Conservation (phyloP, 2,113 vertebrate species). For the Salvelinus alpinus region DNA sequence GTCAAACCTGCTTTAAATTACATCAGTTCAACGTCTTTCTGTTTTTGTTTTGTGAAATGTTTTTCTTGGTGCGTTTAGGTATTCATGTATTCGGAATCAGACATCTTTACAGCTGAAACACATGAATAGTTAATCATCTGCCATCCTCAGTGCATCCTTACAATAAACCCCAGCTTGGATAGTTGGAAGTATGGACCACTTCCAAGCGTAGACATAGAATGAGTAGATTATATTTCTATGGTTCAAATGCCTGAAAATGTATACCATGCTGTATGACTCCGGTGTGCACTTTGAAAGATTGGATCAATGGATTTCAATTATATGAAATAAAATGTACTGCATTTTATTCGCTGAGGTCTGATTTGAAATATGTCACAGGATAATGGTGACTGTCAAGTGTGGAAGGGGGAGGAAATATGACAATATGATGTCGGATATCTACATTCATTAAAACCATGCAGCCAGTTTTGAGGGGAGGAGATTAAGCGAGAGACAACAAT, state of each 20-base stretch:
- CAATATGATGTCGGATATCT: conserved; percentile 20
- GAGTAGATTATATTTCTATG: neutral
- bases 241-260: neutral
- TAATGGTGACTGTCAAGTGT: conserved; percentile 47
- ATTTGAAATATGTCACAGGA: conserved; percentile 40
- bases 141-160: too few species aligned
- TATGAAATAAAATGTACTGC: conserved; percentile 19
- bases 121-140: too few species aligned
- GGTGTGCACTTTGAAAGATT: conserved; percentile 19
- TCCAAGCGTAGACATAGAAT: neutral
- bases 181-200: neutral
- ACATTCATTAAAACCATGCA: conserved; percentile 37
- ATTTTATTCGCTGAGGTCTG: conserved; percentile 16
- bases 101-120: too few species aligned
- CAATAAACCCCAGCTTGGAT: too few species aligned
- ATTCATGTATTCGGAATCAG: too few species aligned
- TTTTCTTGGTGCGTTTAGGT: too few species aligned
- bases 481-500: conserved; percentile 33
- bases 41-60: too few species aligned
- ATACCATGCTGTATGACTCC: neutral
- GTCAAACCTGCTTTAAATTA: conserved; percentile 66
- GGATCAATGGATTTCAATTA: conserved; percentile 6
- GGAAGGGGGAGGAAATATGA: conserved; percentile 20
- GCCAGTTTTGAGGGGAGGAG: conserved; percentile 25
- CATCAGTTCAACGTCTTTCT: conserved; percentile 19